Conservation (phyloP, 2,797 vertebrate species). For the Tauraco hartlaubi region DNA sequence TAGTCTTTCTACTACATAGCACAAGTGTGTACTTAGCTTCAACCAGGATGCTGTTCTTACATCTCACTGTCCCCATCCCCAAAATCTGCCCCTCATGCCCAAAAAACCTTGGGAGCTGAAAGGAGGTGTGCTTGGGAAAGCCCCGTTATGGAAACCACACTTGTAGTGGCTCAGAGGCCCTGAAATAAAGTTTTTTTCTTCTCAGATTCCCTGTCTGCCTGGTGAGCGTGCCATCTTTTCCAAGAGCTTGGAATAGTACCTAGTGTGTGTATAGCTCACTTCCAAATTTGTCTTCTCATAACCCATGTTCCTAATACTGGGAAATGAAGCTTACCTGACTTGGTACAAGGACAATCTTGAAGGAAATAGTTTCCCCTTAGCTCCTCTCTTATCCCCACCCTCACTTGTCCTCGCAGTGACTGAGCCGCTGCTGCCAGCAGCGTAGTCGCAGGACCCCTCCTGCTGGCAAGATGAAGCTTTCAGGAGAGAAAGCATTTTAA, state of each 20-base stretch:
- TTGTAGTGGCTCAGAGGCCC: background rate
- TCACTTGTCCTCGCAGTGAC: background rate
- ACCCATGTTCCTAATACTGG: background rate
- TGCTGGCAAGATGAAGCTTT: background rate
- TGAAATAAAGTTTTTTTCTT: background rate
- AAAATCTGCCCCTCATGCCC: no score
- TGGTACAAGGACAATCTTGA: background rate
- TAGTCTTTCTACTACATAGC: background rate
- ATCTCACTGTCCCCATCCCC: background rate
- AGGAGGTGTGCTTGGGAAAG: background rate
- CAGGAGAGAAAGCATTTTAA: background rate
- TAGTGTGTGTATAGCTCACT: no score
- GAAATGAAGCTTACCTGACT: background rate
- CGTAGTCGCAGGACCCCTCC: background rate
- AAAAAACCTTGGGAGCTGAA: background rate
- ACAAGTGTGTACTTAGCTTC: rapidly evolving
- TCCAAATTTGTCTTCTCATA: background rate
- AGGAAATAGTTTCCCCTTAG: background rate
- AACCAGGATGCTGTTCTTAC: background rate
- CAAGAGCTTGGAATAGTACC: background rate
- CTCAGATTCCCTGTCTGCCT: no score
- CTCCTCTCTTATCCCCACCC: background rate
- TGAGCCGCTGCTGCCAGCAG: background rate
- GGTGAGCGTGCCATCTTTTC: background rate
- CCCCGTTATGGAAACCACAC: background rate